A percentile compares a stretch with the other conserved stretches of the same genome.
These are phyloP conservation scores for Solenodon paradoxus DNA, from an alignment of 2,113 vertebrate genomes.

Conservation along the genomic window DNA sequence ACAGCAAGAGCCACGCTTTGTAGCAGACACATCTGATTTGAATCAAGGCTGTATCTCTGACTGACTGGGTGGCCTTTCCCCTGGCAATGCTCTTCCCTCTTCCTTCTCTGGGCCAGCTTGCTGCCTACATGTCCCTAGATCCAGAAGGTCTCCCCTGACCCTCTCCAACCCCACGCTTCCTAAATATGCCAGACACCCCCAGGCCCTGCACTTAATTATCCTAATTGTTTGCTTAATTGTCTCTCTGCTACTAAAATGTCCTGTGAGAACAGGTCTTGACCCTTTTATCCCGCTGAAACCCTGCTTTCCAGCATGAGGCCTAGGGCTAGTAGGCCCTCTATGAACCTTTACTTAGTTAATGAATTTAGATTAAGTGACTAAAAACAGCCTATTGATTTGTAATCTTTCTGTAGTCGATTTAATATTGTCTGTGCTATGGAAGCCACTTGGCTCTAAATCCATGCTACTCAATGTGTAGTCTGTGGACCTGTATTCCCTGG, in stretches of 20 bases:
- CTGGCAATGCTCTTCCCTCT: background rate
- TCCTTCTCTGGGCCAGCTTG: background rate
- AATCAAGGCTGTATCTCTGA: background rate
- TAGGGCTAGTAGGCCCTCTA: background rate
- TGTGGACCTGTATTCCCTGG: background rate
- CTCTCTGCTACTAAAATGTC: background rate
- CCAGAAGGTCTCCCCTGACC: background rate
- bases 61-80: background rate
- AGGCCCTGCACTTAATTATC: background rate
- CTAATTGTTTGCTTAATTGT: background rate
- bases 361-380: background rate
- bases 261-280: background rate
- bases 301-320: background rate
- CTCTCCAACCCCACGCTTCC: background rate
- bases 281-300: background rate
- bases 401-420: background rate
- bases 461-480: background rate
- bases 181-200: background rate
- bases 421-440: background rate
- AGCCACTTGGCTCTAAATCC: background rate
- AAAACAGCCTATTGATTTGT: background rate
- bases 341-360: background rate
- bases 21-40: background rate
- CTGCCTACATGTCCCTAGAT: background rate
- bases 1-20: background rate